Percentiles rank a stretch among this genome's conserved stretches.
Evolutionary conservation across 2,888 invertebrate species (phyloP).

Genomic region (Dynastes maya): DNA sequence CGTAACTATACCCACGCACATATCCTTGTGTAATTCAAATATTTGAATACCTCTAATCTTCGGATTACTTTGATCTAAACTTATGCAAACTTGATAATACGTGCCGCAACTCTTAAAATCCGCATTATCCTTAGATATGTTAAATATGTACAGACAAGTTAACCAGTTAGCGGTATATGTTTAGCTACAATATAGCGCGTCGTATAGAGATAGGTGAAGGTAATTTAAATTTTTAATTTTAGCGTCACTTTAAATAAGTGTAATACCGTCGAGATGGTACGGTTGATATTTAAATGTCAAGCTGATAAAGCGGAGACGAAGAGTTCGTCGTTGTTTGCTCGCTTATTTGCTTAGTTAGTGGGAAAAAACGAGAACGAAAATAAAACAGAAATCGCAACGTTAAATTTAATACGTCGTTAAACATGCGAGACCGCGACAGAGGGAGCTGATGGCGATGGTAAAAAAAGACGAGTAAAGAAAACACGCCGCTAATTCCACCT

Average conservation of each 20-base stretch:
- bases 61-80: neutral
- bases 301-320: conserved; percentile 20
- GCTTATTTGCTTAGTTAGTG: conserved; percentile 4
- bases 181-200: no score
- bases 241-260: conserved; percentile 30
- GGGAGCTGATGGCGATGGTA: neutral
- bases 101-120: neutral
- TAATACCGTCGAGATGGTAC: conserved; percentile 28
- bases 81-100: neutral
- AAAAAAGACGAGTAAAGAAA: conserved; percentile 7
- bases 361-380: conserved; percentile 22
- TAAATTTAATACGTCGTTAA: conserved; percentile 35
- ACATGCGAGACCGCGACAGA: conserved; percentile 23
- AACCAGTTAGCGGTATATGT: no score
- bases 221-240: conserved; percentile 39
- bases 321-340: conserved; percentile 1
- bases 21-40: neutral
- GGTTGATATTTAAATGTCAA: conserved; percentile 39
- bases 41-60: neutral
- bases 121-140: neutral
- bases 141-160: neutral
- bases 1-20: no score
- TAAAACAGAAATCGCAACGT: conserved; percentile 37
- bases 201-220: neutral
- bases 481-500: conserved; percentile 15